Base-by-base conservation (phyloP, 2,797 vertebrate genomes). In the Pangasius djambal region DNA sequence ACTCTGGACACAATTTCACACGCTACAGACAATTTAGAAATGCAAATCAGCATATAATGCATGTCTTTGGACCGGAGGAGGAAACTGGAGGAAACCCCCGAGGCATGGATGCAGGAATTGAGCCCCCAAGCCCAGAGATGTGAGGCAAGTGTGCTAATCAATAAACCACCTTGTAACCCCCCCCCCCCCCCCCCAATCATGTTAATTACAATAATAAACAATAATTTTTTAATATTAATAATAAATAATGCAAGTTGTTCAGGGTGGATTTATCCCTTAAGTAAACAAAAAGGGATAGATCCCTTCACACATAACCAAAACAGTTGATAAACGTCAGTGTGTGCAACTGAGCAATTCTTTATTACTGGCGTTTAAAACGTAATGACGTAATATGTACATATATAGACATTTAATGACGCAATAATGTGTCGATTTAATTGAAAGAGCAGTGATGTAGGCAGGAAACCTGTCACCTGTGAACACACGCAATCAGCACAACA, bases 401-500 rank as follows among this genome's bases (percentile, higher is more conserved):
- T 9, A 37, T 31, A 31, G 7, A 69, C 7, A 75, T 13, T 63
- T 31, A 16, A 79, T 65, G 40, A n/a, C n/a, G 15, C 3, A 81
- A 81, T 59, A 52, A 72, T 34, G 44, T 52, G 61, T 57, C 18
- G 22, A 34, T 69, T 84, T 31, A 57, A 57, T 28, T 59, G 25
- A 86, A 44, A 40, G 69, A 82, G 55, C 52, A 81, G 67, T 40
- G 20, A 10, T 52, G 65, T 13, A 37, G n/a, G 22, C 77, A 52
- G n/a, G 22, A 81, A 69, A 81, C n/a, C 63, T 69, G 74, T 87
- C 63, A 82, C 86, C 86, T 82, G 86, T 82, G 52, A 81, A 72
- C 77, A 69, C 50, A 86, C 72, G 18, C 75, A 57, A 65, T 67
- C 52, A 72, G 34, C 83, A 67, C 40, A 77, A 77, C 16, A 63